Base-by-base conservation (phyloP, 2,888 invertebrate genomes). In the Morpho achilles region DNA sequence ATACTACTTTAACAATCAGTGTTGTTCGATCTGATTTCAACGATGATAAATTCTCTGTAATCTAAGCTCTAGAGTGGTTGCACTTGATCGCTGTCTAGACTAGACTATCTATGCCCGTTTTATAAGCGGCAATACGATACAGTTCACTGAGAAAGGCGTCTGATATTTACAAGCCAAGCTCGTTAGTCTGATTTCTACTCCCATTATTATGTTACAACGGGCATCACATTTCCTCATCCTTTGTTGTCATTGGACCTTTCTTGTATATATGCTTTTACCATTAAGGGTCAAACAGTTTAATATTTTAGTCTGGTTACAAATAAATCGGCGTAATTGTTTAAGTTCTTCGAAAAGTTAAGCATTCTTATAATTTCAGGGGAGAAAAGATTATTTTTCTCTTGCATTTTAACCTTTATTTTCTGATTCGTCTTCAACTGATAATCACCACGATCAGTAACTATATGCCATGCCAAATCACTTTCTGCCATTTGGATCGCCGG, bases 41-140 rank as follows among this genome's bases (percentile, higher is more conserved):
- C 61, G 59, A 61, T 69, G 73, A 77, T 80, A 79, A 77, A 78
- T 74, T 67, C 68, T 61, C 60, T 66, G 76, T 77, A 82, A 80
- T 81, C 76, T 75, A 75, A 76, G 72, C 76, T 75, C 67, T 73
- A 73, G 73, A 77, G 64, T 67, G 66, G 67, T 69, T 68, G 67
- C 73, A 75, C 77, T 82, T 74, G 77, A 80, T 79, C 77, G 76
- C 73, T 68, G 79, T 78, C 75, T 74, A 76, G 76, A 74, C 79
- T 69, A 72, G 71, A 74, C 69, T 69, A 69, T 68, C 69, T 69
- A 73, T 67, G 71, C 70, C 69, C 67, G 68, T 66, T 70, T 73
- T 71, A 75, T 79, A 78, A 79, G 79, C 77, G 75, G 79, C 78
- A 80, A 80, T 75, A 69, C 71, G 82, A 83, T 82, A 81, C 75